These are phyloP conservation scores for Brachionus calyciflorus DNA, from an alignment of 1,140 invertebrate species.

Conservation along the genomic window DNA sequence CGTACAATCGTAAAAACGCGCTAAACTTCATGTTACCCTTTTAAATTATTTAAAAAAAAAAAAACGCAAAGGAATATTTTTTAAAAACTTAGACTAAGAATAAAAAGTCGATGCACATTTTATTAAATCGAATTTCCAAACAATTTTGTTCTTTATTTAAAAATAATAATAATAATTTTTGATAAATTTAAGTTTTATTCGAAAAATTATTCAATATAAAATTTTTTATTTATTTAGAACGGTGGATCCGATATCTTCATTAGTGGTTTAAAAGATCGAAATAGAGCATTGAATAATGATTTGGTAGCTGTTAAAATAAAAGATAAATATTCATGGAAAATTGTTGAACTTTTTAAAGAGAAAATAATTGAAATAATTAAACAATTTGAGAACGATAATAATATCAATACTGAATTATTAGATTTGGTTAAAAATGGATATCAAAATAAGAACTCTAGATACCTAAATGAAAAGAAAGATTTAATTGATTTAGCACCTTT, in stretches of 20 bases:
- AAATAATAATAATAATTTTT: too few relatives aligned
- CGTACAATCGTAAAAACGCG: too few relatives aligned
- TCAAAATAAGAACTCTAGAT: background rate
- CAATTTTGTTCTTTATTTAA: too few relatives aligned
- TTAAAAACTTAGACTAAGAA: too few relatives aligned
- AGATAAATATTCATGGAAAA: constrained; percentile 62
- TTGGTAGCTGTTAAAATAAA: constrained; percentile 69
- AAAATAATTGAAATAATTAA: background rate
- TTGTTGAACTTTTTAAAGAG: constrained; percentile 48
- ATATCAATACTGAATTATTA: background rate
- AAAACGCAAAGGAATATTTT: too few relatives aligned
- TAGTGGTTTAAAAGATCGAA: constrained; percentile 68
- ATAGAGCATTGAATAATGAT: constrained; percentile 79
- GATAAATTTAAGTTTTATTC: background rate
- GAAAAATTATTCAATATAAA: too few relatives aligned
- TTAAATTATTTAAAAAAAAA: too few relatives aligned
- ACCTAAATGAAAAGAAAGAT: constrained; percentile 33
- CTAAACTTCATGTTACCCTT: too few relatives aligned
- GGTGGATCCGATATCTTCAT: constrained; percentile 73
- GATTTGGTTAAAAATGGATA: constrained; percentile 43
- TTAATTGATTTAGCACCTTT: constrained; percentile 34
- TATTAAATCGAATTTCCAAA: too few relatives aligned
- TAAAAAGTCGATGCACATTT: too few relatives aligned
- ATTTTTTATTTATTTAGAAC: constrained; percentile 54
- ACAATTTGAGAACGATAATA: background rate